These are phyloP conservation scores for Palloptera scutellata DNA, from an alignment of 2,888 invertebrate genomes.

Conservation along the genomic window DNA sequence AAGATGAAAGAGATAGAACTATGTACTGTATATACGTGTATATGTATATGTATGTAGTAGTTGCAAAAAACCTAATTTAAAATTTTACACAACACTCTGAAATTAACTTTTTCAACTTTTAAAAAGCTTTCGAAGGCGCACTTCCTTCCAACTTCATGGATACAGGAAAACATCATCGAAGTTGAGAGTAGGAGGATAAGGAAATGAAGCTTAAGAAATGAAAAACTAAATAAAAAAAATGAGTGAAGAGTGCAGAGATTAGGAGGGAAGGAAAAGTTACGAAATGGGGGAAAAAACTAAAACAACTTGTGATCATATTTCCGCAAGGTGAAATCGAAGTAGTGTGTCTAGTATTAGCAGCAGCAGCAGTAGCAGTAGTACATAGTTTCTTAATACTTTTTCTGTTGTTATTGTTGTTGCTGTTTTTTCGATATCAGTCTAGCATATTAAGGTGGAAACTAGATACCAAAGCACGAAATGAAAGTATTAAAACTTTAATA, in stretches of 20 bases:
- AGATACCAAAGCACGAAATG: too few species aligned
- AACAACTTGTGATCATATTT: background rate
- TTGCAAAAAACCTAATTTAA: constrained; percentile 2
- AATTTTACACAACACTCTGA: constrained; percentile 43
- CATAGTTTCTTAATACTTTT: too few species aligned
- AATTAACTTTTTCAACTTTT: constrained; percentile 48
- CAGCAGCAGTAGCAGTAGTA: too few species aligned
- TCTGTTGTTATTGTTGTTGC: too few species aligned
- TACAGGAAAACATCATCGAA: constrained; percentile 5
- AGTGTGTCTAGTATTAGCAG: background rate
- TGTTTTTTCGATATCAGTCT: too few species aligned
- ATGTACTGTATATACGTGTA: too few species aligned
- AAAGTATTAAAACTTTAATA: too few species aligned
- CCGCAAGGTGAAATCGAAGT: background rate
- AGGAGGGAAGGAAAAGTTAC: background rate
- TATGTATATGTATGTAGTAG: too few species aligned
- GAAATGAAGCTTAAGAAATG: background rate
- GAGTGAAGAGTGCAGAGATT: background rate
- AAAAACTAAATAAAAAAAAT: background rate
- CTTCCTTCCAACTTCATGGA: constrained; percentile 46
- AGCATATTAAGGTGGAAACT: too few species aligned
- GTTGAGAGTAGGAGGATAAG: background rate
- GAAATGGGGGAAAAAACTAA: background rate
- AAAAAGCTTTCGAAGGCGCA: constrained; percentile 49
- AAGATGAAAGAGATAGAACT: too few species aligned